phyloP scores from a whole-genome alignment of 2,888 invertebrate species.

The Halocaridina rubra region DNA sequence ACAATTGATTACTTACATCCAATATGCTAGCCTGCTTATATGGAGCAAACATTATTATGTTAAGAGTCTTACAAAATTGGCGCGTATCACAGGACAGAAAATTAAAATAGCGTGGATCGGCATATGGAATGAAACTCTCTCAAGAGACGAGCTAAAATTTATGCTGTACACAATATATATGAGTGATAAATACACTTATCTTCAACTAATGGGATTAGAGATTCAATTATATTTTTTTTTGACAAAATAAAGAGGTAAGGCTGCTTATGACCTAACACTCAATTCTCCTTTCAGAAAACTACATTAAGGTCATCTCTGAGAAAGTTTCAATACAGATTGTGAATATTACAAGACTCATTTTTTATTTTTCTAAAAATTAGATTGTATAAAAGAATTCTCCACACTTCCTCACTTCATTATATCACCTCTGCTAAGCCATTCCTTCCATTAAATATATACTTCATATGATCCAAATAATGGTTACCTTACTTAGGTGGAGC shows the following conservation, averaged over 20 bases:
- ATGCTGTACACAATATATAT: background rate
- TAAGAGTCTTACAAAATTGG: constrained; percentile 57
- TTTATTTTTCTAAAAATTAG: constrained; percentile 59
- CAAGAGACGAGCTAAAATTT: constrained; percentile 39
- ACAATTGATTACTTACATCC: constrained; percentile 42
- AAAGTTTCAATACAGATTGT: constrained; percentile 43
- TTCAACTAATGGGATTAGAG: background rate
- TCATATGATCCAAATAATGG: too few relatives aligned
- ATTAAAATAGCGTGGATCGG: constrained; percentile 57
- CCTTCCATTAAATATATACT: background rate
- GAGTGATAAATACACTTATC: background rate
- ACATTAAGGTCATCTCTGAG: constrained; percentile 41
- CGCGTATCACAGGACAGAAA: constrained; percentile 62
- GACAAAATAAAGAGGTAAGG: background rate
- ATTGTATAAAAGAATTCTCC: constrained; percentile 63
- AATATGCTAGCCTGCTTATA: constrained; percentile 45
- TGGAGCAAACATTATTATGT: constrained; percentile 45
- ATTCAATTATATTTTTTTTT: background rate
- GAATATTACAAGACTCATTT: constrained; percentile 50
- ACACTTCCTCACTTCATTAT: background rate
- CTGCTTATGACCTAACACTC: background rate
- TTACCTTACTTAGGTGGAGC: background rate
- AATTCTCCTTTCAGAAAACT: background rate
- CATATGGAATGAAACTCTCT: constrained; percentile 50
- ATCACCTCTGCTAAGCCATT: constrained; percentile 2